These are phyloP conservation scores for Drosophila ogumai DNA, from an alignment of 1,140 invertebrate genomes.

Conservation along the genomic window DNA sequence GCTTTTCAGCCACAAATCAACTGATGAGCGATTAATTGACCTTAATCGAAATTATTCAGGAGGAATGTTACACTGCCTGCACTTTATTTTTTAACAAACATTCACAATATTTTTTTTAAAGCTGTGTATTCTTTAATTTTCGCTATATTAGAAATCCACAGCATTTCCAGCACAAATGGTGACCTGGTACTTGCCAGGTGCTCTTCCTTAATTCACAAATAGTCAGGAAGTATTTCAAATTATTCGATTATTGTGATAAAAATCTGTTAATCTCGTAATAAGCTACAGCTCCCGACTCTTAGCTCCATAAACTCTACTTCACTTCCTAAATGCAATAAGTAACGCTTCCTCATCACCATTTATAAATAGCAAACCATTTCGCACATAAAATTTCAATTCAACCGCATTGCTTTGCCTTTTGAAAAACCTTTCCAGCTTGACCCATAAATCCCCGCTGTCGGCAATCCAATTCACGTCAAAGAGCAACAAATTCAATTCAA, in stretches of 20 bases:
- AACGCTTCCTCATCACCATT: background rate
- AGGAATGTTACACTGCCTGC: background rate
- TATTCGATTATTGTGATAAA: too few relatives aligned
- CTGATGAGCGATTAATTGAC: slow-evolving; percentile 39
- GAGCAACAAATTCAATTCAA: slow-evolving; percentile 54
- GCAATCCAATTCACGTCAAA: slow-evolving; percentile 43
- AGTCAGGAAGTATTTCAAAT: too few relatives aligned
- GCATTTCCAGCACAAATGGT: slow-evolving; percentile 55
- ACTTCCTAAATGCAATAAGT: background rate
- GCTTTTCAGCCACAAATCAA: too few relatives aligned
- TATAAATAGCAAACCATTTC: slow-evolving; percentile 13
- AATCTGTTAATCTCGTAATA: too few relatives aligned
- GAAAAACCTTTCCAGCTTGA: slow-evolving; percentile 10
- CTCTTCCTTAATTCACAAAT: too few relatives aligned
- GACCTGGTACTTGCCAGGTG: slow-evolving; percentile 38
- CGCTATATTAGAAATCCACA: slow-evolving; percentile 48
- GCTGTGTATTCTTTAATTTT: slow-evolving; percentile 29
- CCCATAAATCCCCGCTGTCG: slow-evolving; percentile 41
- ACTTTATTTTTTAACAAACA: background rate
- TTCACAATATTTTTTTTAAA: background rate
- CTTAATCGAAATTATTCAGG: background rate
- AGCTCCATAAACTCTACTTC: background rate
- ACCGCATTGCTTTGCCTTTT: slow-evolving; percentile 2
- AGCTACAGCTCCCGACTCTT: too few relatives aligned
- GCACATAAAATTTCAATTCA: background rate